These are phyloP conservation scores for Rhabdornis inornatus DNA, from an alignment of 2,113 vertebrate species.

Conservation along the genomic window DNA sequence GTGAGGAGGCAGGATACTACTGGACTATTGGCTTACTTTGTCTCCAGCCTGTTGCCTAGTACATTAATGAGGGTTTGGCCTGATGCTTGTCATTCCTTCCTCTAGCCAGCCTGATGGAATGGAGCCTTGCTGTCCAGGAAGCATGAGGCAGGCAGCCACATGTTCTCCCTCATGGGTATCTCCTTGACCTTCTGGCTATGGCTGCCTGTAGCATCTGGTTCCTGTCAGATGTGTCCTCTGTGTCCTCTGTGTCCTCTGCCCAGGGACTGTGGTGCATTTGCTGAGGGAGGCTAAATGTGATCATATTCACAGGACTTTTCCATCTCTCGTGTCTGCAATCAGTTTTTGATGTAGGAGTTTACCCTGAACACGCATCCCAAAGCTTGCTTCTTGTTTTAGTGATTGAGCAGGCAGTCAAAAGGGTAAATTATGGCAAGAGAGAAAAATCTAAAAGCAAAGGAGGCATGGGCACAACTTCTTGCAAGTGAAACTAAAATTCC, in stretches of 20 bases:
- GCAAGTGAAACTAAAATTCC: background rate
- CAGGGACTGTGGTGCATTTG: background rate
- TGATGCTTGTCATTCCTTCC: background rate
- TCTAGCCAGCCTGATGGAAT: background rate
- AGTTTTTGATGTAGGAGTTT: background rate
- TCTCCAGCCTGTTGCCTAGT: background rate
- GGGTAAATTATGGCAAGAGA: background rate
- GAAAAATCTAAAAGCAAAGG: background rate
- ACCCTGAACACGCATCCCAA: background rate
- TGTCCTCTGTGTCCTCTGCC: background rate
- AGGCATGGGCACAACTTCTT: background rate
- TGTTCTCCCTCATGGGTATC: background rate
- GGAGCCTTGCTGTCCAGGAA: background rate
- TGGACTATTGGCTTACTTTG: conserved; percentile 5
- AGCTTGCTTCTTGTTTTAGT: background rate
- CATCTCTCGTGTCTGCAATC: background rate
- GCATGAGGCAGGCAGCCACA: background rate
- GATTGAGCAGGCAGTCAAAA: conserved; percentile 38
- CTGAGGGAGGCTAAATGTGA: background rate
- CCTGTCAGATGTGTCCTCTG: background rate
- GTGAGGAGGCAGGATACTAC: conserved; percentile 7
- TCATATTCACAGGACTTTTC: conserved; percentile 24
- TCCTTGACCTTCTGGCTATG: background rate
- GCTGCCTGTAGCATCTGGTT: background rate
- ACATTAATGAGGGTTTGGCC: background rate